Conservation (phyloP, 2,888 invertebrate species). For the Campoplex capitator region DNA sequence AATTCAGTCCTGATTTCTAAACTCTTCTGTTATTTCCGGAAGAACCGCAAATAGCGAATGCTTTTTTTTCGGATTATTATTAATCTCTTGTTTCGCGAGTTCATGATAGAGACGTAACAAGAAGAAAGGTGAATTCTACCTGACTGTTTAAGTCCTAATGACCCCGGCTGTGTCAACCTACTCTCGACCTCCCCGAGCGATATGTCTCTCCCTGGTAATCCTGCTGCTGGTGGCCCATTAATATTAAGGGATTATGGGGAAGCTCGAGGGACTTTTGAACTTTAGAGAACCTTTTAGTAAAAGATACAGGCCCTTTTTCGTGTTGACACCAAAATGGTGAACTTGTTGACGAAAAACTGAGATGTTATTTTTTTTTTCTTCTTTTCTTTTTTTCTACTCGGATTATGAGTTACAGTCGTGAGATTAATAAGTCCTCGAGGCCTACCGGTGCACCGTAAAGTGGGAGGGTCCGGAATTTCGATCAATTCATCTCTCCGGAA, state of each 20-base stretch:
- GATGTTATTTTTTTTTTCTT: background rate
- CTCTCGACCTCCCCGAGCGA: background rate
- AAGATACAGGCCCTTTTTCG: background rate
- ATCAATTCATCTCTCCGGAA: slow-evolving; percentile 34
- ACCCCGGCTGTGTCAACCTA: background rate
- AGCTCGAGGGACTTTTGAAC: background rate
- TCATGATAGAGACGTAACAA: background rate
- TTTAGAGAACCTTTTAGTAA: background rate
- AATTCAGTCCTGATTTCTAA: background rate
- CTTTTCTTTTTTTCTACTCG: background rate
- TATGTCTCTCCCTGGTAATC: background rate
- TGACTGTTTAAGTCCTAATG: slow-evolving; percentile 1
- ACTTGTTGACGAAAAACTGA: slow-evolving; percentile 8
- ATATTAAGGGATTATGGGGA: slow-evolving; percentile 15
- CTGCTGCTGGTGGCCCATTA: slow-evolving; percentile 10
- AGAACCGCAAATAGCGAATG: background rate
- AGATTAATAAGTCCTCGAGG: background rate
- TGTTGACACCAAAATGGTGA: background rate
- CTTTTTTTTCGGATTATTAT: background rate
- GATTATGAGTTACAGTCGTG: slow-evolving; percentile 4
- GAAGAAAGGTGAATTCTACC: slow-evolving; percentile 1
- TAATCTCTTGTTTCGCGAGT: background rate
- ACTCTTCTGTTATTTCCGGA: background rate
- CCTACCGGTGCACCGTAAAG: slow-evolving; percentile 1
- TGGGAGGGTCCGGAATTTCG: slow-evolving; percentile 26